Conservation (phyloP, 2,888 invertebrate genomes). For the Gortyna flavago region DNA sequence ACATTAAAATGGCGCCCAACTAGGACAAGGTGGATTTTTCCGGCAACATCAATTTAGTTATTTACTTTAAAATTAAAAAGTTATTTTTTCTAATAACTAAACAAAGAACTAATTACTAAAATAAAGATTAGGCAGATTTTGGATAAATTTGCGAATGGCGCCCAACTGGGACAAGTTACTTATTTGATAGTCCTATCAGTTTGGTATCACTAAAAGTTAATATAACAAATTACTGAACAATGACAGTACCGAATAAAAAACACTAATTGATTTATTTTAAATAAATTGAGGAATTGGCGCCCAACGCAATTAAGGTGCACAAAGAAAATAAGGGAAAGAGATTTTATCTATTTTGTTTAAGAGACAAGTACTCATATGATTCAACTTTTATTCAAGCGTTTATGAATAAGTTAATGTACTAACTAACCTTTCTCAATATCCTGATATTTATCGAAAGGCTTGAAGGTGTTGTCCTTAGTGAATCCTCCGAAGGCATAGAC, state of each 20-base stretch:
- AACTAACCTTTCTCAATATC: conserved; percentile 97
- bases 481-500: conserved; percentile 98
- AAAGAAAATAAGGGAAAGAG: no score
- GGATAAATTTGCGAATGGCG: neutral
- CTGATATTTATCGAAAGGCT: conserved; percentile 98
- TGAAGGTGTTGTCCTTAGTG: conserved; percentile 96
- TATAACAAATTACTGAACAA: accelerated
- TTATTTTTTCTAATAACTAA: neutral
- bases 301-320: neutral
- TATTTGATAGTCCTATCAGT: neutral
- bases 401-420: conserved; percentile 33
- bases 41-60: neutral
- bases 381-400: neutral
- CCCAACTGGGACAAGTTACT: neutral
- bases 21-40: neutral
- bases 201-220: neutral
- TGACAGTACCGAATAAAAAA: no score
- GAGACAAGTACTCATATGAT: neutral
- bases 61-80: neutral
- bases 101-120: neutral
- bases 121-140: neutral
- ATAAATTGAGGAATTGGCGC: neutral
- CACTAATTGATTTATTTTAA: neutral
- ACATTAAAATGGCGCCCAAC: conserved; percentile 5
- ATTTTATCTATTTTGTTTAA: no score